Evolutionary conservation across 2,113 vertebrate species (phyloP), one percentile per base, ranked within the genome.

Genomic region (Gallinago jamesoni): DNA sequence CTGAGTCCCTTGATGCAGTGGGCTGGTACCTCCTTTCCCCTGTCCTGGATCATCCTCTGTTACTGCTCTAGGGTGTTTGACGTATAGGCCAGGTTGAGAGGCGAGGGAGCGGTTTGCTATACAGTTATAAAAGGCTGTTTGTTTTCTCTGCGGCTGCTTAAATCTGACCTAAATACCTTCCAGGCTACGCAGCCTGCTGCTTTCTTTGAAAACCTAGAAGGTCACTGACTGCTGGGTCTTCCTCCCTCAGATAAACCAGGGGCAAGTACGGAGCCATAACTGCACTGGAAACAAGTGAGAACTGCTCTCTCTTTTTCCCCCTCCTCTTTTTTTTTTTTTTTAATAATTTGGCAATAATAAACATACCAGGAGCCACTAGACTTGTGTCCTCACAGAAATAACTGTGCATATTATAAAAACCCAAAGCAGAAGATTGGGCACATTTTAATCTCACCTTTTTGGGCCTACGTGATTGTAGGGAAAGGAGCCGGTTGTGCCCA

Each of bases 161-260:
- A 81, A 79, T 87, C 43, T 77, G 94, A 87, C 80, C 77, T 87
- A 78, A 95, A 94, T 92, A 87, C 60, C 73, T 95, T 82, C 81
- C 62, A 78, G 73, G 43, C 48, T 84, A 55, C 43, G 43, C 52
- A 92, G 62, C 66, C 77, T n/a, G 35, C 48, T 79, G 69, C 62
- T 91, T 87, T 81, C 64, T 87, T 82, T 79, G 85, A 95, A 93
- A 95, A 79, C 70, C 24, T 60, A 57, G 78, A 88, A 94, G 72
- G 64, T 68, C n/a, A 33, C 41, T 76, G 55, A 57, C 64, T 57
- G 47, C 57, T 87, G 60, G 62, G 28, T 89, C 64, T 83, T 88
- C 59, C 41, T 93, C 25, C 72, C 47, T 48, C 37, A 27, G 31
- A 30, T 4, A 10, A 84, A 31, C n/a, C 37, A 30, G n/a, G 21